A percentile compares a stretch with the other conserved stretches of the same genome.
Evolutionary conservation across 2,888 invertebrate genomes (phyloP).

Genomic region (Pediacus dermestoides): DNA sequence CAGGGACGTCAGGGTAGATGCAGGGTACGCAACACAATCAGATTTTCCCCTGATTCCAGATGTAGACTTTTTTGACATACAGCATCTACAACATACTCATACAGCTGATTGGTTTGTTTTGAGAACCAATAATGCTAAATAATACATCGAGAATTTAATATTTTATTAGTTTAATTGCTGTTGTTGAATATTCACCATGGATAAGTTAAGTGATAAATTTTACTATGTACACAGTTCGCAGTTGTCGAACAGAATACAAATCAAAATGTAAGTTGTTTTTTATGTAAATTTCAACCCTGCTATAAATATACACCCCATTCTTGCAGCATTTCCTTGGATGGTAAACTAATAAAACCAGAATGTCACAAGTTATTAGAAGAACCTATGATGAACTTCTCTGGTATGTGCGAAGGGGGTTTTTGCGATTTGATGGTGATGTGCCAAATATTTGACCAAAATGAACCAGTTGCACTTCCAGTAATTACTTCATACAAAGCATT

Average conservation of each 20-base stretch:
- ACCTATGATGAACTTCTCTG: conserved; percentile 88
- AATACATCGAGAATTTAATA: too few species aligned
- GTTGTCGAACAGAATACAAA: conserved; percentile 79
- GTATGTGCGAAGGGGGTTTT: conserved; percentile 77
- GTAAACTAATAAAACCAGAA: conserved; percentile 78
- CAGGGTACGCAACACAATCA: too few species aligned
- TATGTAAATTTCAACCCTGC: background rate
- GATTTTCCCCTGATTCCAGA: too few species aligned
- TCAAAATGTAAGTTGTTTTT: conserved; percentile 78
- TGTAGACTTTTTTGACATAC: too few species aligned
- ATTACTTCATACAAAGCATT: conserved; percentile 91
- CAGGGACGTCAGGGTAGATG: too few species aligned
- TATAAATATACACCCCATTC: conserved; percentile 14
- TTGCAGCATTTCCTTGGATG: conserved; percentile 87
- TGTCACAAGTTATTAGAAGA: conserved; percentile 84
- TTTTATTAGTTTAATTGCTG: too few species aligned
- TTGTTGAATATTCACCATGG: too few species aligned
- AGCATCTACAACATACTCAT: too few species aligned
- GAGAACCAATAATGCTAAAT: too few species aligned
- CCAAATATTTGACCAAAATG: conserved; percentile 78
- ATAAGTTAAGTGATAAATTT: conserved; percentile 75
- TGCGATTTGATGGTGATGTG: conserved; percentile 87
- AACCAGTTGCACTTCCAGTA: conserved; percentile 79
- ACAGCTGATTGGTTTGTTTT: too few species aligned
- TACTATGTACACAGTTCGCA: conserved; percentile 88